A percentile compares a stretch with the other conserved stretches of the same genome.
Evolutionary conservation across 2,113 vertebrate genomes (phyloP).

Genomic region (Geothlypis trichas): DNA sequence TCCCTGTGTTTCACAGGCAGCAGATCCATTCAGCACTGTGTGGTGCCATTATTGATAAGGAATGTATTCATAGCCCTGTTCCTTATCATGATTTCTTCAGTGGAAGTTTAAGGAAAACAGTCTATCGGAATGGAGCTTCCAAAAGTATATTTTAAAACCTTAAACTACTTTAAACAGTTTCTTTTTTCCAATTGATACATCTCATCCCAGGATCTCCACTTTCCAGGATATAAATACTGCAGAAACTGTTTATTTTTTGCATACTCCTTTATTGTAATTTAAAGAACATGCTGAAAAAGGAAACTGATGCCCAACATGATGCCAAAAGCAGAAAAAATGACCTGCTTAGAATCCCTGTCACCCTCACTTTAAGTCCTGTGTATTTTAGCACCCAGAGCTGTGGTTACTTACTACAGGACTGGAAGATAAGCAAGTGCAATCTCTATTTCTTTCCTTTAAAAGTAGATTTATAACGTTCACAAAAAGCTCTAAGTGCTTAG

Average conservation of each 20-base stretch:
- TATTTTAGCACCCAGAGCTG: background rate
- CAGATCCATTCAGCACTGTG: fast-evolving
- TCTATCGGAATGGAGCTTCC: background rate
- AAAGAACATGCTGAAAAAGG: background rate
- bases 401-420: background rate
- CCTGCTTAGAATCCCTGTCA: background rate
- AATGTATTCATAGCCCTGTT: background rate
- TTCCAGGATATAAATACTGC: background rate
- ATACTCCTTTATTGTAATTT: background rate
- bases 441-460: background rate
- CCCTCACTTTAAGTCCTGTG: background rate
- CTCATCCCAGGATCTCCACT: background rate
- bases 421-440: background rate
- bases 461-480: background rate
- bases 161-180: background rate
- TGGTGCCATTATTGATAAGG: background rate
- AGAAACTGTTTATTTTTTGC: background rate
- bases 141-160: background rate
- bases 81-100: background rate
- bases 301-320: fast-evolving
- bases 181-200: background rate
- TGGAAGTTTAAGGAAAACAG: background rate
- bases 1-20: background rate
- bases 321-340: background rate
- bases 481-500: background rate